Evolutionary conservation across 2,888 invertebrate species (phyloP), one percentile per base, ranked within the genome.

Genomic region (Euplagia quadripunctaria): DNA sequence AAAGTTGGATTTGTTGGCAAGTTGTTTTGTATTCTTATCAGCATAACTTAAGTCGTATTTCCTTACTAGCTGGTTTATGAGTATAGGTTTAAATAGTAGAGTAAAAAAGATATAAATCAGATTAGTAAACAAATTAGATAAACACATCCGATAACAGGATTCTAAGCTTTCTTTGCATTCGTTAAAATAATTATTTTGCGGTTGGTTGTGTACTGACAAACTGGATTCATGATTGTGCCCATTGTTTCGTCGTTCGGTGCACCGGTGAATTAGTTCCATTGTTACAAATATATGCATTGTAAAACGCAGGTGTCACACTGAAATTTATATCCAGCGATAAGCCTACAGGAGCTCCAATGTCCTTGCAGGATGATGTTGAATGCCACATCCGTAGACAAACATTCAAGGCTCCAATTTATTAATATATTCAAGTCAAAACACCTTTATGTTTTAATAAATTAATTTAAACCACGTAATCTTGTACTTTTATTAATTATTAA

Each of bases 191-290:
- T 92, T 92, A 88, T 91, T 89, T 88, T 83, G 86, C 79, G 79
- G 85, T 82, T 80, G 81, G 86, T 86, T 89, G 87, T 89, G 85
- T 77, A 86, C 86, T 86, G 89, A 90, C 93, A 92, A 93, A 93
- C 92, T 87, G 90, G 85, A 87, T 90, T 88, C 91, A 92, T 94
- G 93, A 94, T 95, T 94, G 93, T 91, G 87, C 78, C 90, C 85
- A 95, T 95, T 94, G 94, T 95, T 92, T 92, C 86, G 81, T 79
- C 81, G 85, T 85, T 76, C 85, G 82, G 85, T 83, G 89, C 88
- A 83, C 86, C 89, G 89, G 89, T 94, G 93, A 94, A 94, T 94
- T 94, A 93, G 93, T 84, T 85, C 93, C 86, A 94, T 95, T 95
- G 95, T 95, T 93, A 94, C 93, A 92, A 90, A 92, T 88, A 90